Conservation (phyloP, 2,888 invertebrate genomes). For the Agrochola litura region DNA sequence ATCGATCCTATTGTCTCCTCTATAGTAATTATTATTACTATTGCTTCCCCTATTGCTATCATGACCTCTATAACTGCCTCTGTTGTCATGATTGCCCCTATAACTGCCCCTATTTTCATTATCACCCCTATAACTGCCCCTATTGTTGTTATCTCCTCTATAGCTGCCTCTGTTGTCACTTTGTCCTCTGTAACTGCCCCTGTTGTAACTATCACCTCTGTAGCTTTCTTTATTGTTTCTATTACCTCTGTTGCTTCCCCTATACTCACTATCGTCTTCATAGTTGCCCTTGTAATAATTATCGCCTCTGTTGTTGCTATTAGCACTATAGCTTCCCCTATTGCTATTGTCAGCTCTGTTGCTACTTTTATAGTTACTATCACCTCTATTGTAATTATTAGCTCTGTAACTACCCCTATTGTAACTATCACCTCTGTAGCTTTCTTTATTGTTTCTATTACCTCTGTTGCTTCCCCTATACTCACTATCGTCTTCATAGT, state of each 20-base stretch:
- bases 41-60: not conserved
- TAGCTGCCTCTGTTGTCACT: not conserved
- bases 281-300: not conserved
- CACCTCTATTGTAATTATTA: not conserved
- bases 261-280: not conserved
- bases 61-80: not conserved
- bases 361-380: not conserved
- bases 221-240: no score
- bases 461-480: conserved; percentile 18
- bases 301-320: conserved; percentile 4
- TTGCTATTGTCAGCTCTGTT: conserved; percentile 11
- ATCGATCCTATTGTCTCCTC: conserved; percentile 9
- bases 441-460: not conserved
- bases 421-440: conserved; percentile 2
- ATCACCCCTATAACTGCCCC: not conserved
- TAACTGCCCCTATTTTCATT: not conserved
- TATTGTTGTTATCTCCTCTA: not conserved
- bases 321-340: not conserved
- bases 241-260: not conserved
- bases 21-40: conserved; percentile 11
- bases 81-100: not conserved
- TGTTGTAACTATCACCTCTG: not conserved
- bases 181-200: not conserved
- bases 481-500: not conserved
- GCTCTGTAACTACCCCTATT: not conserved